These are phyloP conservation scores for Sinopyrophorus schimmeli DNA, from an alignment of 2,888 invertebrate genomes.

Conservation along the genomic window DNA sequence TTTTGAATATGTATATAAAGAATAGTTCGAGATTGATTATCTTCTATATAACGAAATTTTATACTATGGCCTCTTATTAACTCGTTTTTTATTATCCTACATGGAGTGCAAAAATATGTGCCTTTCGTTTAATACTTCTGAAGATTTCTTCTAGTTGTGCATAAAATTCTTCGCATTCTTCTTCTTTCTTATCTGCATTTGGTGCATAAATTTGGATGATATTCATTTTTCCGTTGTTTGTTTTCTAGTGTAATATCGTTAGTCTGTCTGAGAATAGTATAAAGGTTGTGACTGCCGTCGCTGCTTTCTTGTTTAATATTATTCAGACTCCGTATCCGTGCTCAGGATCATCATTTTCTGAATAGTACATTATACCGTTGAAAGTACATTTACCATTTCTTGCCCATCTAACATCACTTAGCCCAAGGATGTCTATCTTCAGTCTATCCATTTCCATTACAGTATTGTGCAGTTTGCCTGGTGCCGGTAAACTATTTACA, in stretches of 20 bases:
- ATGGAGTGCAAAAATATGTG: too few relatives aligned
- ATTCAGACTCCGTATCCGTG: slow-evolving; percentile 1
- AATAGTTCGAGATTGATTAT: too few relatives aligned
- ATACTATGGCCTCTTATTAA: too few relatives aligned
- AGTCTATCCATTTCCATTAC: not conserved
- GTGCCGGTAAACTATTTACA: slow-evolving; percentile 7
- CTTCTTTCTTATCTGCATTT: not conserved
- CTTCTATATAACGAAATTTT: too few relatives aligned
- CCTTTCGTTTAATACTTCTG: slow-evolving; percentile 16
- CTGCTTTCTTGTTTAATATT: not conserved
- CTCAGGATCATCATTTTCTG: not conserved
- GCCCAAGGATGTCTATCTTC: not conserved
- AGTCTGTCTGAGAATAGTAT: not conserved
- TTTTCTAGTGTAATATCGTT: not conserved
- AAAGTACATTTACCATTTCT: not conserved
- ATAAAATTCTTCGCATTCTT: too few relatives aligned
- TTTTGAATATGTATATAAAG: too few relatives aligned
- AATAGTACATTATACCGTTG: not conserved
- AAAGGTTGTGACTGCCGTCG: not conserved
- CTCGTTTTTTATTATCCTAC: too few relatives aligned
- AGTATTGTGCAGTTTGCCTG: not conserved
- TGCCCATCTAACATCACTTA: slow-evolving; percentile 2
- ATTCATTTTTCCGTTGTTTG: not conserved
- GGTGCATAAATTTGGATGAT: slow-evolving; percentile 1
- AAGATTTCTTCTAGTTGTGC: too few relatives aligned